Percentiles rank a stretch among this genome's conserved stretches.
phyloP scores from a whole-genome alignment of 1,140 invertebrate species.

The Zaprionus taronus region DNA sequence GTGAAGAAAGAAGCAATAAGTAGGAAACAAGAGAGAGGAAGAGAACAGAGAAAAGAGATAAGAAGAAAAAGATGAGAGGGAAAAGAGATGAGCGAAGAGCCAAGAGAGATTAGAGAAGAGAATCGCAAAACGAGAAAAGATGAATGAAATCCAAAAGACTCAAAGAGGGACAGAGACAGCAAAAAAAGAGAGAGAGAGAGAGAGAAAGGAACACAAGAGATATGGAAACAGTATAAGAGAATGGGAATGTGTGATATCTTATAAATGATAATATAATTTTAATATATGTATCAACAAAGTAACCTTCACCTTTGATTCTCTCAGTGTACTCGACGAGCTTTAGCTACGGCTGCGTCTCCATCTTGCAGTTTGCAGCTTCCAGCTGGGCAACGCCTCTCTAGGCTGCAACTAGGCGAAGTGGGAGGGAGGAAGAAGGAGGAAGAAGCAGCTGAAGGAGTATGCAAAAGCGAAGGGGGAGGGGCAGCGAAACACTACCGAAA shows the following conservation, averaged over 20 bases:
- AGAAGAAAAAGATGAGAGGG: too few species aligned
- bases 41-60: neutral
- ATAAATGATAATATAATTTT: too few species aligned
- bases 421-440: neutral
- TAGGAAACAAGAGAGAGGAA: neutral
- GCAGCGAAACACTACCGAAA: conserved; percentile 65
- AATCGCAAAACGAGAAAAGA: too few species aligned
- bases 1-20: too few species aligned
- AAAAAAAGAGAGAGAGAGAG: too few species aligned
- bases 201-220: too few species aligned
- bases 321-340: conserved; percentile 34
- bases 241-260: too few species aligned
- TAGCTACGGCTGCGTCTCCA: conserved; percentile 29
- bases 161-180: too few species aligned
- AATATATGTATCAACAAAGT: neutral
- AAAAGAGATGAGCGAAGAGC: too few species aligned
- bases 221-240: too few species aligned
- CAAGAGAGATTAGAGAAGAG: too few species aligned
- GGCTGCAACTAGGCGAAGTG: conserved; percentile 14
- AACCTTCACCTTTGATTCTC: neutral
- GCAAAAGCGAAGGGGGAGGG: neutral
- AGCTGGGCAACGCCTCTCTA: conserved; percentile 56
- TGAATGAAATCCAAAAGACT: too few species aligned
- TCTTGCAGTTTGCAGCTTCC: conserved; percentile 35
- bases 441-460: neutral